Conservation (phyloP, 2,797 vertebrate species). For the Acanthurus tractus region DNA sequence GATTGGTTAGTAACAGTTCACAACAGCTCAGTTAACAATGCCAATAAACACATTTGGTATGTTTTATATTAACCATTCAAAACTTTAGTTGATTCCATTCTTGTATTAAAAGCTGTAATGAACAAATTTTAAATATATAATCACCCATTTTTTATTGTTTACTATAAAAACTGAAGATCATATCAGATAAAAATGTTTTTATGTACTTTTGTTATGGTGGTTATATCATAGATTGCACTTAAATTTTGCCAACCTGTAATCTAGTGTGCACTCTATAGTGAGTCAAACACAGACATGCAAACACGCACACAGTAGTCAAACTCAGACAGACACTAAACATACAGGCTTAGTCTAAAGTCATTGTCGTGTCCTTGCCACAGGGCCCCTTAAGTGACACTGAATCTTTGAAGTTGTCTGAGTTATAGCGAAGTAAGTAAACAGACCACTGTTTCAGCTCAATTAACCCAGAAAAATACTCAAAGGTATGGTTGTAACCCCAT, state of each 20-base stretch:
- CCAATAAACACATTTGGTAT: not conserved
- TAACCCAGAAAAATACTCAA: slow-evolving; percentile 28
- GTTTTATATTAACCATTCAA: not conserved
- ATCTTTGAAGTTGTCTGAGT: slow-evolving; percentile 24
- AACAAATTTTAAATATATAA: too few relatives aligned
- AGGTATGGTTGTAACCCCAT: slow-evolving; percentile 13
- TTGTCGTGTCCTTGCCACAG: not conserved
- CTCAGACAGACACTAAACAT: slow-evolving; percentile 37
- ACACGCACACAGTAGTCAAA: slow-evolving; percentile 23
- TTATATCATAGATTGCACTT: not conserved
- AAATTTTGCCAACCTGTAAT: slow-evolving; percentile 8
- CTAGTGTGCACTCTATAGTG: not conserved
- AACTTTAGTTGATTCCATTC: too few relatives aligned
- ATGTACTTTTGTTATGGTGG: not conserved
- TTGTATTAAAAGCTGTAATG: too few relatives aligned
- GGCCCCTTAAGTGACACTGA: slow-evolving; percentile 19
- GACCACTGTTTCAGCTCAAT: slow-evolving; percentile 44
- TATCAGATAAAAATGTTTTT: not conserved
- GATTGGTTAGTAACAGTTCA: not conserved
- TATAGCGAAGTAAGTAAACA: slow-evolving; percentile 54
- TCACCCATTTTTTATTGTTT: too few relatives aligned
- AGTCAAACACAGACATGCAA: slow-evolving; percentile 38
- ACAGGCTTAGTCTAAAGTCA: slow-evolving; percentile 12
- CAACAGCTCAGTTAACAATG: not conserved
- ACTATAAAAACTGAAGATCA: not conserved